Conservation (phyloP, 2,797 vertebrate genomes). For the Chiloscyllium punctatum region DNA sequence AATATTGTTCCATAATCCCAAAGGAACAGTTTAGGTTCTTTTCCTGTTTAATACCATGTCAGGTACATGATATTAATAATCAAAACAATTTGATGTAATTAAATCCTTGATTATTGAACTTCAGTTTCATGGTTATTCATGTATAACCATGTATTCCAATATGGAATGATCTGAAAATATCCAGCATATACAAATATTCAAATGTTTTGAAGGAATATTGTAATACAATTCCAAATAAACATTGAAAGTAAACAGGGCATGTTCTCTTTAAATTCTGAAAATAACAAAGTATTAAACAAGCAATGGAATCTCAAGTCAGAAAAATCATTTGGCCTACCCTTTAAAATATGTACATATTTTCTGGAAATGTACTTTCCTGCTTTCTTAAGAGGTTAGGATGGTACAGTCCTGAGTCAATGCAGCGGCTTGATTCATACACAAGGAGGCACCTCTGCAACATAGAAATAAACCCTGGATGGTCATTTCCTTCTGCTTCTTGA, state of each 20-base stretch:
- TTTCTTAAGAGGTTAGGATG: neutral
- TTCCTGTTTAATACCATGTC: neutral
- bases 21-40: neutral
- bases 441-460: slow-evolving; percentile 19
- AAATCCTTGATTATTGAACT: neutral
- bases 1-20: neutral
- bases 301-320: neutral
- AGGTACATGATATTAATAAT: neutral
- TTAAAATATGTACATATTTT: neutral
- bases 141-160: neutral
- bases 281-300: neutral
- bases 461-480: neutral
- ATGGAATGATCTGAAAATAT: neutral
- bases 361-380: neutral
- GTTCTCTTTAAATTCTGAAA: neutral
- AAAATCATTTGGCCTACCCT: neutral
- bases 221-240: neutral
- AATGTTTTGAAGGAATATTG: neutral
- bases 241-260: neutral
- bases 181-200: neutral
- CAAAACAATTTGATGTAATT: neutral
- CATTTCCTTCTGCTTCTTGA: neutral
- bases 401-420: neutral
- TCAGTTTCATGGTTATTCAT: neutral
- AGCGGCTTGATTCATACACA: neutral